Evolutionary conservation across 2,888 invertebrate species (phyloP).

Genomic region (Diadegma fenestrale): DNA sequence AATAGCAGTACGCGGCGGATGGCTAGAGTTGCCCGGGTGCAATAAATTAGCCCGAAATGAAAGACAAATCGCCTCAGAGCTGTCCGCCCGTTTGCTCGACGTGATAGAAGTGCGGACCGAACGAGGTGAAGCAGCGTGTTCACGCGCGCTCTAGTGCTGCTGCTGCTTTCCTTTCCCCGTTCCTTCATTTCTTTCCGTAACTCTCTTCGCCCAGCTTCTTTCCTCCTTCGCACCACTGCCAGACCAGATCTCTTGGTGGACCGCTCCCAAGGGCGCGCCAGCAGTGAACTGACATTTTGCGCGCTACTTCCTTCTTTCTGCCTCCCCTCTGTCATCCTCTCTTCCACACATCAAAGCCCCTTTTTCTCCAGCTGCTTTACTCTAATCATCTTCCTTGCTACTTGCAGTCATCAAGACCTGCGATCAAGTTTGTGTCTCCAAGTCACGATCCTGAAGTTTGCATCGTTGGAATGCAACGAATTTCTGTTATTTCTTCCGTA

Average conservation of each 20-base stretch:
- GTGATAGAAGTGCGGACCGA: constrained; percentile 83
- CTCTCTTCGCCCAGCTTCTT: constrained; percentile 65
- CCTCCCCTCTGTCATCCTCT: constrained; percentile 17
- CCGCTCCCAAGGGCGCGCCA: constrained; percentile 73
- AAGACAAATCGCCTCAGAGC: constrained; percentile 85
- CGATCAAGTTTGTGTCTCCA: not conserved
- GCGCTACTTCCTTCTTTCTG: constrained; percentile 31
- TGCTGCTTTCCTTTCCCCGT: constrained; percentile 52
- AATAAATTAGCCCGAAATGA: constrained; percentile 85
- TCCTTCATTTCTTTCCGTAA: constrained; percentile 53
- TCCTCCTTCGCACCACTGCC: constrained; percentile 63
- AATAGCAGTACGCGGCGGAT: constrained; percentile 74
- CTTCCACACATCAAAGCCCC: not conserved
- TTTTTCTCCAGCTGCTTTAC: not conserved
- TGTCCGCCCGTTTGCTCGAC: constrained; percentile 84
- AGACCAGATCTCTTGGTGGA: constrained; percentile 56
- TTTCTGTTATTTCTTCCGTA: no score
- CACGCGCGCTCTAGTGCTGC: constrained; percentile 66
- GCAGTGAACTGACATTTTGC: constrained; percentile 69
- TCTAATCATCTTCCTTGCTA: not conserved
- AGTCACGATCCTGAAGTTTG: no score
- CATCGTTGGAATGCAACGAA: no score
- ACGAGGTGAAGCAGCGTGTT: constrained; percentile 79
- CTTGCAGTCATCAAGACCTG: not conserved
- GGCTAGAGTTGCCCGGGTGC: constrained; percentile 80